Base-by-base conservation (phyloP, 2,888 invertebrate genomes). In the Mythimna impura region DNA sequence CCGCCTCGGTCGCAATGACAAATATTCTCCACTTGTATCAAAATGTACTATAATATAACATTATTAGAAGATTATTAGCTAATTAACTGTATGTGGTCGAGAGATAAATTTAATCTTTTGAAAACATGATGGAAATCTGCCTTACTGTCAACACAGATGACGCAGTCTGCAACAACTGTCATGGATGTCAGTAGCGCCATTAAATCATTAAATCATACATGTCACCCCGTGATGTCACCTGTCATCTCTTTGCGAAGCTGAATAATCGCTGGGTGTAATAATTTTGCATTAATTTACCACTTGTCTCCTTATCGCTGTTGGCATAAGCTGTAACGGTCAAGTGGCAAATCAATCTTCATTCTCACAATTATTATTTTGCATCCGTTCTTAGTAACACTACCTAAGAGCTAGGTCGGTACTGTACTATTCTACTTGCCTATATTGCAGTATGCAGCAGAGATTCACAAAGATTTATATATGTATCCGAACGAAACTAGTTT, bases 21-120 rank as follows among this genome's bases (percentile, higher is more conserved):
- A 43, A 14, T 3, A 0, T 43, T 12, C 43, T 12, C 14, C 0
- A 40, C 12, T 40, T 10, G 40, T 40, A 12, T 12, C 40, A 12
- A 40, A 40, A 40, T 43, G 43, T 43, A 43, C 3, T 8, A 36
- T 2, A 9, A 36, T 36, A 9, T 36, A 36, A 36, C 36, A 73
- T 74, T n/a, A n/a, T n/a, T n/a, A n/a, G n/a, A n/a, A 73, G 36
- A 2, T 30, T 20, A 71, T 85, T 80, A 70, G 36, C 68, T 77
- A 82, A 78, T 83, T 77, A 71, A 80, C 66, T 78, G 60, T 66
- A 66, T 63, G 80, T 76, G 63, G 70, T 71, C 69, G 78, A 66
- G 30, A 73, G 70, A 78, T 75, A 68, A 78, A 81, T 80, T 76
- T 73, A 80, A 74, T 73, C 62, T 66, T 61, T 9, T 57, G 17